Evolutionary conservation across 2,888 invertebrate species (phyloP).

Genomic region (Mythimna vitellina): DNA sequence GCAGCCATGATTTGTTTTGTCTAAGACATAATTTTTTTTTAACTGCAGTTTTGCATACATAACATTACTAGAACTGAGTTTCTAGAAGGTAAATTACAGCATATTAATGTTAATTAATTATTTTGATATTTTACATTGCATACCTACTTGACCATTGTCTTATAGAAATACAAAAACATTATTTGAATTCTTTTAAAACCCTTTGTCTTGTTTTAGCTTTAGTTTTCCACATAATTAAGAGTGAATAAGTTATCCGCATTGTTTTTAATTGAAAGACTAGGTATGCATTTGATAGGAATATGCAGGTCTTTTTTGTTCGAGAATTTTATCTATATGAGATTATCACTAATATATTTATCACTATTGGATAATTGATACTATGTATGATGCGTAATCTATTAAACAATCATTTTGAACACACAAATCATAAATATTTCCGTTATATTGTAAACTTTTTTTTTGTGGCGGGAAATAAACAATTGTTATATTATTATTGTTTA

Average conservation of each 20-base stretch:
- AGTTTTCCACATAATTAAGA: neutral
- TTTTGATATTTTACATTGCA: neutral
- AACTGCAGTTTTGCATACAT: too few species aligned
- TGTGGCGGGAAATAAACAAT: too few species aligned
- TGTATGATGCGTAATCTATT: neutral
- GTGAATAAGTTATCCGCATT: neutral
- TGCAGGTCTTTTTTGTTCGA: neutral
- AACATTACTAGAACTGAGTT: neutral
- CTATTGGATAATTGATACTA: neutral
- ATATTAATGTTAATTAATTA: neutral
- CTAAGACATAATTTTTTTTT: too few species aligned
- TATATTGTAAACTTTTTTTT: too few species aligned
- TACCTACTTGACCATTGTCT: neutral
- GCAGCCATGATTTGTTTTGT: neutral
- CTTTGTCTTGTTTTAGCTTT: neutral
- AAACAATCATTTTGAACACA: neutral
- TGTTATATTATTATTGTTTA: too few species aligned
- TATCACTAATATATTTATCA: neutral
- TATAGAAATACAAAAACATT: neutral
- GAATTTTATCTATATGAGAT: constrained; percentile 9
- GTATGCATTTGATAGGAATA: neutral
- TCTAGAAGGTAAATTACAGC: neutral
- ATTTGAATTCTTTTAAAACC: neutral
- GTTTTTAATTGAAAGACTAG: neutral
- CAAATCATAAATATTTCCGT: too few species aligned